Percentiles rank a stretch among this genome's conserved stretches.
These are phyloP conservation scores for Mesorhabditis sp. DNA, from an alignment of 2,888 invertebrate genomes.

Conservation along the genomic window DNA sequence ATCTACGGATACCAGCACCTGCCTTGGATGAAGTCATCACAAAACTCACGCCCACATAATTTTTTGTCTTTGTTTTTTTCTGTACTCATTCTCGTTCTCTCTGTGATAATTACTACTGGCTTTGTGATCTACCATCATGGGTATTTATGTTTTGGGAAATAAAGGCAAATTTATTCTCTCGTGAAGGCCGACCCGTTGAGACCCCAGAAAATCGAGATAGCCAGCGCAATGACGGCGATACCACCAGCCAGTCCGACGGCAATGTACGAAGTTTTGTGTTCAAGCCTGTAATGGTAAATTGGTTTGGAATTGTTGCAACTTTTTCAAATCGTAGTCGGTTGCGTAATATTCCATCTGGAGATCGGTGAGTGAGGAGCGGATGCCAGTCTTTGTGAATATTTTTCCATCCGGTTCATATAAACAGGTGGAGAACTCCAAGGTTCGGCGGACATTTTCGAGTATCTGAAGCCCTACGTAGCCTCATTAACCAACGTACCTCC, in stretches of 20 bases:
- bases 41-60: background rate
- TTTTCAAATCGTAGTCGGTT: slow-evolving; percentile 21
- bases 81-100: too few relatives aligned
- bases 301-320: slow-evolving; percentile 18
- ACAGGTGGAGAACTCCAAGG: background rate
- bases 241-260: slow-evolving; percentile 35
- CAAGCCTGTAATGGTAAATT: background rate
- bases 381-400: slow-evolving; percentile 16
- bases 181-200: slow-evolving; percentile 39
- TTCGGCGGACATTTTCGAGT: background rate
- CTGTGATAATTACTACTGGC: too few relatives aligned
- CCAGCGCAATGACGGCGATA: slow-evolving; percentile 36
- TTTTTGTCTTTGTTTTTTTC: too few relatives aligned
- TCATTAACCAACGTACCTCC: background rate
- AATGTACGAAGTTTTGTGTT: slow-evolving; percentile 19
- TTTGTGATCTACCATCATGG: too few relatives aligned
- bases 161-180: slow-evolving; percentile 12
- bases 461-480: background rate
- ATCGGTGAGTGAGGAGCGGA: slow-evolving; percentile 31
- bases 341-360: slow-evolving; percentile 29
- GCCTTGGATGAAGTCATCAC: background rate
- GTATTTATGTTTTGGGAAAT: background rate
- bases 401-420: background rate
- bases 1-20: background rate
- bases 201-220: slow-evolving; percentile 43